Evolutionary conservation across 2,797 vertebrate species (phyloP).

Genomic region (Agapornis canus): DNA sequence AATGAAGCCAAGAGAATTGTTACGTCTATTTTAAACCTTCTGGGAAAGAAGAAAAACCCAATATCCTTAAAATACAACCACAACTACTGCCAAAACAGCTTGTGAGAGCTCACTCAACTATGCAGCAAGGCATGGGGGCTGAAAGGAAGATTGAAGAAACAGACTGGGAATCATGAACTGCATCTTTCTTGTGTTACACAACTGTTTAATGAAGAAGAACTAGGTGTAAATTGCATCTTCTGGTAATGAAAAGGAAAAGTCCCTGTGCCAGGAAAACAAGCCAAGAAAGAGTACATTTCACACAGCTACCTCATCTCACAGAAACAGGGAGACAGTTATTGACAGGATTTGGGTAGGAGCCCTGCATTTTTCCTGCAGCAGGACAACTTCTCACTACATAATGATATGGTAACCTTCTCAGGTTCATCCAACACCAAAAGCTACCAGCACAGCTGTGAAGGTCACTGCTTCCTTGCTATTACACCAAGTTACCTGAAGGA

Average conservation of each 20-base stretch:
- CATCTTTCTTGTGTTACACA: not conserved
- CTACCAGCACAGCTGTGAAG: not conserved
- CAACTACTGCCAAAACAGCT: not conserved
- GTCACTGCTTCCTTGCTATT: not conserved
- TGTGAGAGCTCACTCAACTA: not conserved
- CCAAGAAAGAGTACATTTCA: not conserved
- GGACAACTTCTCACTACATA: not conserved
- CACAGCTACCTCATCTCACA: not conserved
- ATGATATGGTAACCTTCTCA: not conserved
- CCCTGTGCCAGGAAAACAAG: not conserved
- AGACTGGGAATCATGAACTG: not conserved
- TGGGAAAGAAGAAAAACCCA: not conserved
- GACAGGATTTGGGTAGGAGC: not conserved
- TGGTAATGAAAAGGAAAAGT: not conserved
- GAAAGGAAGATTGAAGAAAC: not conserved
- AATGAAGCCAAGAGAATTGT: not conserved
- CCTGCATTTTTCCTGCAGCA: not conserved
- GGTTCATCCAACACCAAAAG: not conserved
- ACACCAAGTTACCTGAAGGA: not conserved
- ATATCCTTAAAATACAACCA: not conserved
- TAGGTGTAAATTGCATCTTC: not conserved
- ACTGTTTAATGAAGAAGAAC: not conserved
- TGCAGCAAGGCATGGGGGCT: not conserved
- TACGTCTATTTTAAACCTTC: conserved; percentile 1
- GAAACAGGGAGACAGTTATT: not conserved